Conservation (phyloP, 2,113 vertebrate species). For the Dermatemys mawii region DNA sequence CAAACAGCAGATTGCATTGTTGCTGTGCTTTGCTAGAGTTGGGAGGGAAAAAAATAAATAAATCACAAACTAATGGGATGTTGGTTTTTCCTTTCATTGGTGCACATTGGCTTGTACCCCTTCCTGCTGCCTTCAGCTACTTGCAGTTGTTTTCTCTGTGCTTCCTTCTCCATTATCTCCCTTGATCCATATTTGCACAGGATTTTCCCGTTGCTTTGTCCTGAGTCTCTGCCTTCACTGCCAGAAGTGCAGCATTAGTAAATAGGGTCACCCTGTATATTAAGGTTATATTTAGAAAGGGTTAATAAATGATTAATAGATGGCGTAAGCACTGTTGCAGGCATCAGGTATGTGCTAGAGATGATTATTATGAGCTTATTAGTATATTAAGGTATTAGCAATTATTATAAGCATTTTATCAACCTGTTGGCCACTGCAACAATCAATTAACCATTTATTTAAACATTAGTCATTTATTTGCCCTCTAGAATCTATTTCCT, state of each 20-base stretch:
- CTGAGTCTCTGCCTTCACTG: background rate
- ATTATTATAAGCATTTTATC: rapidly evolving
- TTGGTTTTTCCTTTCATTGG: background rate
- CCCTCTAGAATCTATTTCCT: background rate
- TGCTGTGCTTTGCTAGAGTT: background rate
- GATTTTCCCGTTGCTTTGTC: background rate
- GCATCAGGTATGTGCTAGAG: rapidly evolving
- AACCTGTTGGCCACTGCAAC: background rate
- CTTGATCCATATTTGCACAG: background rate
- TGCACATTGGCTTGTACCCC: rapidly evolving
- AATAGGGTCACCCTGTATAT: rapidly evolving
- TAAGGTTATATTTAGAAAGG: rapidly evolving
- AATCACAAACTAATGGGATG: background rate
- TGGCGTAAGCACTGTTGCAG: rapidly evolving
- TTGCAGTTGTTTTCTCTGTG: rapidly evolving
- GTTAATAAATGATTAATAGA: rapidly evolving
- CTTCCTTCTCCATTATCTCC: background rate
- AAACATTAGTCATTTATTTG: background rate
- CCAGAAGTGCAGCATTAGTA: background rate
- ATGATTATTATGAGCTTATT: rapidly evolving
- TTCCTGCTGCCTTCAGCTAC: background rate
- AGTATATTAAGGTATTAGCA: rapidly evolving
- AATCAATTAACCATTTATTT: rapidly evolving
- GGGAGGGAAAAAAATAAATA: background rate
- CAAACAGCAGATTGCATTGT: background rate